Conservation (phyloP, 2,888 invertebrate species). For the Auanema freiburgensis region DNA sequence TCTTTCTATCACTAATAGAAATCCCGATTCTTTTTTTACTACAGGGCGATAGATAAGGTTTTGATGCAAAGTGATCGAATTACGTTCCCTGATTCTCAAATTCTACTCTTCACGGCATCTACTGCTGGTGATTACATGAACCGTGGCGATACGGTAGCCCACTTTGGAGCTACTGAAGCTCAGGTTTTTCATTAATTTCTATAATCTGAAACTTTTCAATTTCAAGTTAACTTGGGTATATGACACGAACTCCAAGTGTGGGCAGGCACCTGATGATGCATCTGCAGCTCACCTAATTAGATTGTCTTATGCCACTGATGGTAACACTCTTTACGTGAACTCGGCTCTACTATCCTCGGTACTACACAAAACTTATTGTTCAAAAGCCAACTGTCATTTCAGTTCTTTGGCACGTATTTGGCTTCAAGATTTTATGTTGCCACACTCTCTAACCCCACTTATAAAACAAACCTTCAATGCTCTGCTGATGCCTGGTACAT, state of each 20-base stretch:
- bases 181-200: no score
- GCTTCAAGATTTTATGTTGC: conserved; percentile 39
- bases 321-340: conserved; percentile 38
- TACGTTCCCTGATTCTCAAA: conserved; percentile 32
- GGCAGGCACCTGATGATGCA: conserved; percentile 20
- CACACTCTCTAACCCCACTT: conserved; percentile 41
- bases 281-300: conserved; percentile 29
- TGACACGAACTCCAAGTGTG: conserved; percentile 24
- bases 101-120: conserved; percentile 35
- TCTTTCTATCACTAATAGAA: no score
- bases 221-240: no score
- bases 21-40: no score
- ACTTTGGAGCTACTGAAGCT: no score
- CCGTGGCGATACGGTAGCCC: conserved; percentile 21
- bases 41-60: background rate
- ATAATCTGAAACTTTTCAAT: no score
- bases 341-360: background rate
- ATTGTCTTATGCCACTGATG: conserved; percentile 39
- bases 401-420: conserved; percentile 34
- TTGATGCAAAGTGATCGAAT: conserved; percentile 18
- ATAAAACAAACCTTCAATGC: conserved; percentile 17
- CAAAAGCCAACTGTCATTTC: no score
- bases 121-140: conserved; percentile 24
- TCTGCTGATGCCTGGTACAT: conserved; percentile 30
- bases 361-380: background rate